These are phyloP conservation scores for Pseudococcus jackbeardsleyi DNA, from an alignment of 2,888 invertebrate species.

Conservation along the genomic window DNA sequence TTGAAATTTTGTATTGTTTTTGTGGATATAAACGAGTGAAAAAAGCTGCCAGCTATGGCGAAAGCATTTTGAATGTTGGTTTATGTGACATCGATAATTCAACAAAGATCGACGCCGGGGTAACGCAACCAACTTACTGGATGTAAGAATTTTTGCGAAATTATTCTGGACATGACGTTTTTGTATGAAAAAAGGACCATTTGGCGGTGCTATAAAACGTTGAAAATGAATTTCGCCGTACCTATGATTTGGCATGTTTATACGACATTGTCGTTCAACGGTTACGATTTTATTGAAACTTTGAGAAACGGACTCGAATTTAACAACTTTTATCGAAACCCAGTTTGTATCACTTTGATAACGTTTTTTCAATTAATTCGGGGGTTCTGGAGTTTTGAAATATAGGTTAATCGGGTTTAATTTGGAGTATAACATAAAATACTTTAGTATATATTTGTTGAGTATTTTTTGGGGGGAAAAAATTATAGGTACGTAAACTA, in stretches of 20 bases:
- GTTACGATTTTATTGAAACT: slow-evolving; percentile 11
- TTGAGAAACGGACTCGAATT: neutral
- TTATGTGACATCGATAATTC: neutral
- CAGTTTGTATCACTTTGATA: neutral
- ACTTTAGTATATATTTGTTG: no score
- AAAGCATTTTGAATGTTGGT: neutral
- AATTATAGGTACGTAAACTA: no score
- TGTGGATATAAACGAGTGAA: neutral
- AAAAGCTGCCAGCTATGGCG: neutral
- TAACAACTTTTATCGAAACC: neutral
- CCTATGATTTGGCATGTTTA: neutral
- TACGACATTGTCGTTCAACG: neutral
- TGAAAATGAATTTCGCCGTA: neutral
- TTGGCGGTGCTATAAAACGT: neutral
- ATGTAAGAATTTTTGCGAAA: neutral
- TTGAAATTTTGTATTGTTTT: neutral
- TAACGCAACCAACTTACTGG: neutral
- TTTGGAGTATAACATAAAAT: no score
- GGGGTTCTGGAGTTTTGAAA: neutral
- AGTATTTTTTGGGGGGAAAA: no score
- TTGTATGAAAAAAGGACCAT: neutral
- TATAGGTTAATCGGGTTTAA: no score
- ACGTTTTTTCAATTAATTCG: neutral
- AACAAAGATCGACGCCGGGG: neutral
- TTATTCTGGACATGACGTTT: slow-evolving; percentile 8